These are phyloP conservation scores for Philereme vetulata DNA, from an alignment of 2,888 invertebrate genomes.

Conservation along the genomic window DNA sequence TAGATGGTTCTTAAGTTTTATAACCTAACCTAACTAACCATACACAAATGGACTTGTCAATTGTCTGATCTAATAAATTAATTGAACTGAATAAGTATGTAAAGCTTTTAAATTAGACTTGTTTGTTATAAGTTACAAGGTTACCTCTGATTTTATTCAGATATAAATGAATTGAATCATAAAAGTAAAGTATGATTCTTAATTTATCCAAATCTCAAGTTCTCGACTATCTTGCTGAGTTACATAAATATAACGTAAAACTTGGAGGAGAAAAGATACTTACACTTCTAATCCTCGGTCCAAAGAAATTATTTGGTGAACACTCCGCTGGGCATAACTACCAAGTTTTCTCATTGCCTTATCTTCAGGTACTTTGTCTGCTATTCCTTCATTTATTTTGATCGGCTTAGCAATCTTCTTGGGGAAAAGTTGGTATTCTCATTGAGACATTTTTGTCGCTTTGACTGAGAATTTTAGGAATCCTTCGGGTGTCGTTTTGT, in stretches of 20 bases:
- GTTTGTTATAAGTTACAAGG: too few species aligned
- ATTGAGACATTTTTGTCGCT: slow-evolving; percentile 13
- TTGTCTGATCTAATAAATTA: too few species aligned
- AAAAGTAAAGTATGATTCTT: too few species aligned
- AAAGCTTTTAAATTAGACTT: too few species aligned
- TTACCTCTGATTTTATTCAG: too few species aligned
- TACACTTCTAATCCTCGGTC: slow-evolving; percentile 23
- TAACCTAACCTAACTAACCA: too few species aligned
- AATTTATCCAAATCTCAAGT: not conserved
- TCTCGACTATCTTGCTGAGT: not conserved
- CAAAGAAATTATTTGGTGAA: slow-evolving; percentile 28
- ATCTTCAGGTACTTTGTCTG: slow-evolving; percentile 25
- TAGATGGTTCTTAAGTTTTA: too few species aligned
- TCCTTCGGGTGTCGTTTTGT: slow-evolving; percentile 10
- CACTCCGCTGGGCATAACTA: slow-evolving; percentile 22
- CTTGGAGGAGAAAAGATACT: slow-evolving; percentile 13
- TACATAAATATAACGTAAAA: slow-evolving; percentile 12
- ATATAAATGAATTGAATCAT: too few species aligned
- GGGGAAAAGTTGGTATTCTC: slow-evolving; percentile 11
- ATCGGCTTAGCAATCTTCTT: slow-evolving; percentile 27
- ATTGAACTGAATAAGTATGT: too few species aligned
- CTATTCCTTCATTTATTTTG: slow-evolving; percentile 29
- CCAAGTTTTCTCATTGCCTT: slow-evolving; percentile 32
- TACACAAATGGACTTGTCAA: too few species aligned
- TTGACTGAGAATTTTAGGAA: not conserved